Evolutionary conservation across 2,797 vertebrate genomes (phyloP).

Genomic region (Sciaenops ocellatus): DNA sequence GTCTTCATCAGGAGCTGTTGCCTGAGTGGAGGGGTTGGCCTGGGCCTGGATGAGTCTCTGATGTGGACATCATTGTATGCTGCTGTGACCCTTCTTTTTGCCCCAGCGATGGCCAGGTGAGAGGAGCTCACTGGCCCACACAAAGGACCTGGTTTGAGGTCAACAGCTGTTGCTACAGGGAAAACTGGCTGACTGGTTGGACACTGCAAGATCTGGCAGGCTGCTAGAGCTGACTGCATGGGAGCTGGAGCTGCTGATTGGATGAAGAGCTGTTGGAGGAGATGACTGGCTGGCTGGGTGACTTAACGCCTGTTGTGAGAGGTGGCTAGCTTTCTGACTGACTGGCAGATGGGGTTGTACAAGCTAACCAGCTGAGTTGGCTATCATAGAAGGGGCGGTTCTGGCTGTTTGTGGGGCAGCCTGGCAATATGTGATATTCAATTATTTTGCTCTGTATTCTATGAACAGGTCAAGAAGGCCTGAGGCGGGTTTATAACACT

Average conservation of each 20-base stretch:
- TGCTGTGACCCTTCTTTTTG: background rate
- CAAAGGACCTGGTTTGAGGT: conserved; percentile 19
- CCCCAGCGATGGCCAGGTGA: background rate
- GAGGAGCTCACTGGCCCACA: background rate
- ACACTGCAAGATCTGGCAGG: conserved; percentile 19
- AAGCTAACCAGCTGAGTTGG: conserved; percentile 14
- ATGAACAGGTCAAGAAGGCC: conserved; percentile 1
- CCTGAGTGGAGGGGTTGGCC: background rate
- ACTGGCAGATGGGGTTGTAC: conserved; percentile 16
- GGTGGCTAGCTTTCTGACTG: conserved; percentile 27
- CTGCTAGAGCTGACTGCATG: conserved; percentile 11
- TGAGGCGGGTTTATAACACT: background rate
- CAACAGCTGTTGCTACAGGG: conserved; percentile 44
- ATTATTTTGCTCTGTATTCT: conserved; percentile 2
- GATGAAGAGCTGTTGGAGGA: conserved; percentile 11
- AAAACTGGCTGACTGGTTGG: conserved; percentile 13
- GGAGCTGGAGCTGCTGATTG: conserved; percentile 17
- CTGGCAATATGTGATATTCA: conserved; percentile 29
- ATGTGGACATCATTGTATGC: background rate
- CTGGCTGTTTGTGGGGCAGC: conserved; percentile 1
- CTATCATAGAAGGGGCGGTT: conserved; percentile 12
- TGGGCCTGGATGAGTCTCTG: background rate
- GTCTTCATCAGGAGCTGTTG: background rate
- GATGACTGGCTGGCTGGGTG: conserved; percentile 20
- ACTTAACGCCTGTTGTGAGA: conserved; percentile 22